Percentiles rank a stretch among this genome's conserved stretches.
Conservation (phyloP, 1,140 invertebrate genomes). For the silkworm (Bombyx mori) region DNA sequence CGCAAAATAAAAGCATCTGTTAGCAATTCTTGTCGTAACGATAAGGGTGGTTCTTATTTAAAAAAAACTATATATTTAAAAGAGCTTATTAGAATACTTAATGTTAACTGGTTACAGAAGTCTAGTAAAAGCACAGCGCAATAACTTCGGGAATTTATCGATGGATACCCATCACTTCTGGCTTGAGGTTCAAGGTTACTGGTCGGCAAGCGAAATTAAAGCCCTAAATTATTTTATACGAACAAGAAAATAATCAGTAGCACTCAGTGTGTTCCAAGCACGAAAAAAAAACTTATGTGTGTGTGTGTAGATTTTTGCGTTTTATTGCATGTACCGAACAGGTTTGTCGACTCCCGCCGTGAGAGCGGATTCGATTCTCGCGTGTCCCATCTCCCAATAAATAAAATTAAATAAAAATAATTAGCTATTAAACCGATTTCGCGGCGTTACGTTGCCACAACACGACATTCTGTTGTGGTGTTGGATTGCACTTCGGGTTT, state of each 20-base stretch:
- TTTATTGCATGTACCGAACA: conserved; percentile 11
- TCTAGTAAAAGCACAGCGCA: neutral
- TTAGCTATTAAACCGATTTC: conserved; percentile 36
- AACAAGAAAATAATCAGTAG: no score
- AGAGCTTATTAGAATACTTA: neutral
- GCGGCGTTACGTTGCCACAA: conserved; percentile 38
- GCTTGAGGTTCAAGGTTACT: no score
- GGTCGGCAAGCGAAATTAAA: no score
- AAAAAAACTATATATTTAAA: no score
- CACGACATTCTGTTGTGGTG: conserved; percentile 43
- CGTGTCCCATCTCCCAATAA: conserved; percentile 46
- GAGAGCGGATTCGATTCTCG: conserved; percentile 26
- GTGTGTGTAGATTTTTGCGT: conserved; percentile 15
- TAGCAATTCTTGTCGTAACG: no score
- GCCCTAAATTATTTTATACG: no score
- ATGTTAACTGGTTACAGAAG: neutral
- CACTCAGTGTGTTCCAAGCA: no score
- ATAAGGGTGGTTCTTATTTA: no score
- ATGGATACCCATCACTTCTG: no score
- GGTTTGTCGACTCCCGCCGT: conserved; percentile 34
- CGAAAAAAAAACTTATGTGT: neutral
- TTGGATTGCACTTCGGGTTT: conserved; percentile 44
- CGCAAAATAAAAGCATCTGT: no score
- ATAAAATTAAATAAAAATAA: conserved; percentile 62
- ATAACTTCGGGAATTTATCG: no score